Conservation (phyloP, 2,113 vertebrate species). For the Anseranas semipalmata region DNA sequence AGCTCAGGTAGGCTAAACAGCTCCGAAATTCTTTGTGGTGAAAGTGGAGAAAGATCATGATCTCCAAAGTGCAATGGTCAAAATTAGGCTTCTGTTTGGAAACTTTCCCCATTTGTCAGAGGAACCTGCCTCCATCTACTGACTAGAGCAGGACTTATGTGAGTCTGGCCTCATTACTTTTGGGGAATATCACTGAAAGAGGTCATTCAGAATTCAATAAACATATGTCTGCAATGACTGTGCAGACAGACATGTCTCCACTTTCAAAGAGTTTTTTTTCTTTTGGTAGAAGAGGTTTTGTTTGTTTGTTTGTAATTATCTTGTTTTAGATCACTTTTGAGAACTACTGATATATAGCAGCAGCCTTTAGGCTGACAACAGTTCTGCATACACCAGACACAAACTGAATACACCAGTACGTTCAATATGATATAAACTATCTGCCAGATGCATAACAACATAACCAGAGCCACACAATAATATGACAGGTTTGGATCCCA, state of each 20-base stretch:
- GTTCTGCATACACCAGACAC: not conserved
- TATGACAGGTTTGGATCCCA: not conserved
- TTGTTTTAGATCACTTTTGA: not conserved
- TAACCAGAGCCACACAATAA: not conserved
- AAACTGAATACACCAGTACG: accelerated
- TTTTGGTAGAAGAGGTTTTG: not conserved
- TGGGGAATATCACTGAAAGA: not conserved
- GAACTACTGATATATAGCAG: not conserved
- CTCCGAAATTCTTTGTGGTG: not conserved
- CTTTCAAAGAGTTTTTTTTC: not conserved
- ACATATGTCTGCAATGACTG: not conserved
- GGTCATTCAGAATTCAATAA: not conserved
- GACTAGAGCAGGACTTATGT: not conserved
- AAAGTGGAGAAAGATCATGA: not conserved
- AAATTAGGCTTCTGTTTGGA: not conserved
- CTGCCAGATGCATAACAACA: not conserved
- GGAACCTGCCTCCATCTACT: not conserved
- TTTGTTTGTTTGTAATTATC: not conserved
- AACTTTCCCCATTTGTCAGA: not conserved
- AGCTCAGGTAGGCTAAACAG: not conserved
- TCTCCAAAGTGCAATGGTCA: not conserved
- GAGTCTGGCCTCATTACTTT: not conserved
- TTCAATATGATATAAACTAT: not conserved
- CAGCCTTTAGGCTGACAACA: not conserved
- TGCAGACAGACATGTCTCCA: not conserved